These are phyloP conservation scores for Rhipidura dahli DNA, from an alignment of 2,113 vertebrate species.

Conservation along the genomic window DNA sequence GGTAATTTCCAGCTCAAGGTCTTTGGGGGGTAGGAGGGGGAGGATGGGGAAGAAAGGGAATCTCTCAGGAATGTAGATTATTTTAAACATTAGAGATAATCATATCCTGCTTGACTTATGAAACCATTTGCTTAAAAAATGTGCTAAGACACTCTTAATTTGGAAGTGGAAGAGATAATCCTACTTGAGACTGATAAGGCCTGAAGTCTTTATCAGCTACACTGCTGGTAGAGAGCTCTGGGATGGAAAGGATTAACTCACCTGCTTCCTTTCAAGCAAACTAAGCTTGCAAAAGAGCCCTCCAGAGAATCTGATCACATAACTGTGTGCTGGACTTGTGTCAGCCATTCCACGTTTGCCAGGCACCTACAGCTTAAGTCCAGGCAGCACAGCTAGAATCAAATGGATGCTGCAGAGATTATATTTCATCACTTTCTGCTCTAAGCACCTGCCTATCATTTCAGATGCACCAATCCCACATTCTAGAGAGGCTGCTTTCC, in stretches of 20 bases:
- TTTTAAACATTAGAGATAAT: neutral
- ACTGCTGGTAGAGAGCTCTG: neutral
- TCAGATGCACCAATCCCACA: neutral
- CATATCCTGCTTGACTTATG: neutral
- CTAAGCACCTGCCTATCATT: neutral
- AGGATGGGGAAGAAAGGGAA: no score
- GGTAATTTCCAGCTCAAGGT: neutral
- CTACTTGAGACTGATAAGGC: neutral
- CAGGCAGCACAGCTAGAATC: neutral
- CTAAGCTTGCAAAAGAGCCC: neutral
- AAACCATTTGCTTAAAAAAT: neutral
- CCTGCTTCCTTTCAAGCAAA: neutral
- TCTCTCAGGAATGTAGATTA: neutral
- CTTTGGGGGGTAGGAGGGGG: neutral
- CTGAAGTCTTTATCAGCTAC: neutral
- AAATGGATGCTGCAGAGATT: neutral
- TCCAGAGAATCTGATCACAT: neutral
- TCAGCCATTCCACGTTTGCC: neutral
- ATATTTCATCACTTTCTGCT: neutral
- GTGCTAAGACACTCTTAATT: neutral
- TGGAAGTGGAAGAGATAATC: conserved; percentile 6
- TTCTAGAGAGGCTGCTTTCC: neutral
- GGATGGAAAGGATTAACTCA: neutral
- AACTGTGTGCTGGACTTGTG: neutral
- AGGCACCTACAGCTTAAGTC: neutral